A percentile compares a stretch with the other conserved stretches of the same genome.
Evolutionary conservation across 2,888 invertebrate genomes (phyloP).

Genomic region (Petrophora chlorosata): DNA sequence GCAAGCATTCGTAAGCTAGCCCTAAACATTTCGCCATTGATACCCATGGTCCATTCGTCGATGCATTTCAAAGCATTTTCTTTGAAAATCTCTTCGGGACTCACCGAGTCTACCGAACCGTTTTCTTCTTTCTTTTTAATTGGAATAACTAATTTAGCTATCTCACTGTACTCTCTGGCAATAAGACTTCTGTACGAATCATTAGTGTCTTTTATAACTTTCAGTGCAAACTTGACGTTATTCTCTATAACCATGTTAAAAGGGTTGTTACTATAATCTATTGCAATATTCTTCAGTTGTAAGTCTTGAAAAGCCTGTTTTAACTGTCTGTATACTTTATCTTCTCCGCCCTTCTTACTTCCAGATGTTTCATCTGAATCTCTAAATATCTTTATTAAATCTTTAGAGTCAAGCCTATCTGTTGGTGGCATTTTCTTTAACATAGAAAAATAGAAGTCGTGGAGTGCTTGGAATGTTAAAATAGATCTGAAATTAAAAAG

Average conservation of each 20-base stretch:
- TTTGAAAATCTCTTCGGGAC: slow-evolving; percentile 65
- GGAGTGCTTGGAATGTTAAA: slow-evolving; percentile 72
- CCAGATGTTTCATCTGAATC: slow-evolving; percentile 63
- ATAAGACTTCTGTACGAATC: slow-evolving; percentile 61
- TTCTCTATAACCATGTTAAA: slow-evolving; percentile 70
- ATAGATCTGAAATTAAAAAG: slow-evolving; percentile 70
- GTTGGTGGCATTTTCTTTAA: slow-evolving; percentile 65
- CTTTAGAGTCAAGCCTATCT: slow-evolving; percentile 66
- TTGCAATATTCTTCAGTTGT: slow-evolving; percentile 62
- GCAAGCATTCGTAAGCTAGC: slow-evolving; percentile 68
- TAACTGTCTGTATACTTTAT: slow-evolving; percentile 66
- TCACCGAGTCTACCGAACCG: slow-evolving; percentile 52
- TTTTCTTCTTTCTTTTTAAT: slow-evolving; percentile 65
- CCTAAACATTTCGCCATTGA: slow-evolving; percentile 83
- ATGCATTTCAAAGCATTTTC: slow-evolving; percentile 70
- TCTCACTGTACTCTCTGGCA: slow-evolving; percentile 65
- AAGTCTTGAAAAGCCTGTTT: slow-evolving; percentile 65
- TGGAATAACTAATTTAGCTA: slow-evolving; percentile 59
- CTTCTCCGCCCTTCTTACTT: slow-evolving; percentile 64
- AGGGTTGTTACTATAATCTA: slow-evolving; percentile 73
- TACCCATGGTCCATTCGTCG: slow-evolving; percentile 84
- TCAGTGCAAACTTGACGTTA: slow-evolving; percentile 68
- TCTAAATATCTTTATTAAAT: slow-evolving; percentile 63
- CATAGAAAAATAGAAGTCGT: slow-evolving; percentile 73
- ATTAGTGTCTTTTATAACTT: slow-evolving; percentile 63